Evolutionary conservation across 2,797 vertebrate genomes (phyloP).

Genomic region (Vultur gryphus): DNA sequence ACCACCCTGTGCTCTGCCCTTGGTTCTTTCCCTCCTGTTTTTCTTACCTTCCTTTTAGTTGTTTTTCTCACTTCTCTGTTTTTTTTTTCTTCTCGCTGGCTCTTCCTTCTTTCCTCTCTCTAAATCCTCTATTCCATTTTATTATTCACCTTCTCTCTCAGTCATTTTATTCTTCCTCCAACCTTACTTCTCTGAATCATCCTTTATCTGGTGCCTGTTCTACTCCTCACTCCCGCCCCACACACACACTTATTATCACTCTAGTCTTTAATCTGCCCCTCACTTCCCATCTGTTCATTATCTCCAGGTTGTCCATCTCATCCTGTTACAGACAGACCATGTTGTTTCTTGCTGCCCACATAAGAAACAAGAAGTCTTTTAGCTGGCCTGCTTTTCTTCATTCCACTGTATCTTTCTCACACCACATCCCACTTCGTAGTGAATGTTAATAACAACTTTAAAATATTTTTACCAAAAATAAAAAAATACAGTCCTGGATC

Average conservation of each 20-base stretch:
- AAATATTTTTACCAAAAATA: background rate
- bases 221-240: background rate
- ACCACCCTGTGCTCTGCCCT: background rate
- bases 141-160: background rate
- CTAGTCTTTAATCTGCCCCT: background rate
- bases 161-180: background rate
- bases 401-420: background rate
- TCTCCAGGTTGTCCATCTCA: slow-evolving; percentile 28
- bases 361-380: background rate
- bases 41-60: background rate
- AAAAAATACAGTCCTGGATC: background rate
- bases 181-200: background rate
- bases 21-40: background rate
- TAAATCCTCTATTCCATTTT: background rate
- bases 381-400: background rate
- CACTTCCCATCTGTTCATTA: slow-evolving; percentile 46
- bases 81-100: background rate
- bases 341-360: slow-evolving; percentile 10
- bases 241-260: background rate
- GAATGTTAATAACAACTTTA: background rate
- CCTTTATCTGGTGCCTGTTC: background rate
- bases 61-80: background rate
- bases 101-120: background rate
- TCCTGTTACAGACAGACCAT: background rate
- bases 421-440: background rate